Conservation (phyloP, 2,888 invertebrate genomes). For the Neoaliturus tenellus region DNA sequence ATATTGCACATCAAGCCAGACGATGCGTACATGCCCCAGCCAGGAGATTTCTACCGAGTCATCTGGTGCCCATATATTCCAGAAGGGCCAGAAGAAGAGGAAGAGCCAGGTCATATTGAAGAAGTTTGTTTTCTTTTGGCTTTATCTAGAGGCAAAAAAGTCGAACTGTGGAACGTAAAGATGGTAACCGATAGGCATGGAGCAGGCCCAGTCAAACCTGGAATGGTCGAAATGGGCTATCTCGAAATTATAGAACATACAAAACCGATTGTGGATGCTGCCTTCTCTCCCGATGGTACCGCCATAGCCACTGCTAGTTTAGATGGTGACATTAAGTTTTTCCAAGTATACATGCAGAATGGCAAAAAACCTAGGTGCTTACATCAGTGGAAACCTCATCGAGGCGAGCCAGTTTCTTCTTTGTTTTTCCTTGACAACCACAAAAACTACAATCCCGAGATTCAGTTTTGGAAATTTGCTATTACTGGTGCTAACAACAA, state of each 20-base stretch:
- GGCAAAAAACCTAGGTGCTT: constrained; percentile 83
- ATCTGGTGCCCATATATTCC: constrained; percentile 97
- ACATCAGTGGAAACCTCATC: constrained; percentile 96
- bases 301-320: constrained; percentile 93
- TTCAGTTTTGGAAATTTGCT: constrained; percentile 96
- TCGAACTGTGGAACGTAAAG: constrained; percentile 76
- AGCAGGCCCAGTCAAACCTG: constrained; percentile 71
- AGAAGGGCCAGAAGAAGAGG: constrained; percentile 71
- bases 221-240: constrained; percentile 73
- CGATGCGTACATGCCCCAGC: constrained; percentile 2
- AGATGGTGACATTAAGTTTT: constrained; percentile 95
- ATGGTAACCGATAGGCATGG: constrained; percentile 73
- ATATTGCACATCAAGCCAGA: constrained; percentile 64
- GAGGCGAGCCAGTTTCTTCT: constrained; percentile 89
- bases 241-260: constrained; percentile 78
- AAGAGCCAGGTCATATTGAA: constrained; percentile 71
- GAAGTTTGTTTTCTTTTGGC: constrained; percentile 88
- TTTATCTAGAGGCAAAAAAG: constrained; percentile 83
- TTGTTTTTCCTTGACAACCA: constrained; percentile 97
- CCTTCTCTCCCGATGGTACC: constrained; percentile 96
- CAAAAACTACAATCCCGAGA: constrained; percentile 84
- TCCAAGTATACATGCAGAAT: constrained; percentile 86
- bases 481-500: constrained; percentile 93
- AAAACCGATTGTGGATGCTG: constrained; percentile 86
- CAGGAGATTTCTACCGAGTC: constrained; percentile 75